Evolutionary conservation across 1,140 invertebrate species (phyloP), one percentile per base, ranked within the genome.

Genomic region (Daktulosphaira vitifoliae): DNA sequence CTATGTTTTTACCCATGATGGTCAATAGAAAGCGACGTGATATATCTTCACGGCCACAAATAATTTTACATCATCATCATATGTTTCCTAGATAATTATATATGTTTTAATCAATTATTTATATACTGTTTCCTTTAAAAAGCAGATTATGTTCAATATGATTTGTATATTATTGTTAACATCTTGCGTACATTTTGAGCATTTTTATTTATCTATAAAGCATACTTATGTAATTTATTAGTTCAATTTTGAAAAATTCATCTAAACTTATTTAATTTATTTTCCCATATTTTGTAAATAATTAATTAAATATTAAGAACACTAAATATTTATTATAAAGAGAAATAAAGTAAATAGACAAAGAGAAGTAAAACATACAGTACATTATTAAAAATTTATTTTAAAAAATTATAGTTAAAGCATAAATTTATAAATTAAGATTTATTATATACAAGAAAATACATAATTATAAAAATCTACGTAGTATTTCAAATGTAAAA

Each of bases 1-100:
- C 85, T 1, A 84, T 88, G 82, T 79, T 88, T 67, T 81, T 87
- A 29, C 86, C 86, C 1, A 84, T 88, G 79, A 82, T 87, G 72
- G 75, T 87, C 42, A 83, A 81, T 2, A 74, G 81, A 67, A 80
- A 77, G 68, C 72, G 78, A 29, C 68, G 66, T n/a, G 51, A 59
- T 6, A n/a, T 59, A 0, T 2, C 16, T 4, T 6, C 16, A 1
- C 33, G 54, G 39, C 66, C 53, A 15, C 53, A 62, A 22, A 23
- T 62, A 6, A 25, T 62, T 13, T 2, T 48, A 16, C 42, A 26
- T 22, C 56, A 46, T 29, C 56, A 48, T 16, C n/a, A n/a, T n/a
- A 6, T 48, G 9, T 48, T 46, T 22, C 56, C 56, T 33, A 62
- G 56, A 62, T 62, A 62, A 62, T 18, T 56, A 0, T 25, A 9